Base-by-base conservation (phyloP, 2,113 vertebrate genomes). In the Callorhinus ursinus region DNA sequence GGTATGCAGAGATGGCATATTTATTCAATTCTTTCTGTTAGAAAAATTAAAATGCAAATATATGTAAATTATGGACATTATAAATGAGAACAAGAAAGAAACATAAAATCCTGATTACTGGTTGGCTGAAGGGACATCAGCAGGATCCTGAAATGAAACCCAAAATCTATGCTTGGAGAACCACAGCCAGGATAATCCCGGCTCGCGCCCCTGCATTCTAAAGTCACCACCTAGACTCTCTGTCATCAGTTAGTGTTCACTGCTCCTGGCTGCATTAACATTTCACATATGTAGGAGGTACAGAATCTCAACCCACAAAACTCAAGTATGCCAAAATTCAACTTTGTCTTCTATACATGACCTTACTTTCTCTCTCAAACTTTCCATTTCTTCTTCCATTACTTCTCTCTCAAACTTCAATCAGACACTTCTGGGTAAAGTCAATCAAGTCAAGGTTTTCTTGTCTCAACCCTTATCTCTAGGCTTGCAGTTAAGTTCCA, bases 41-140 rank as follows among this genome's bases (percentile, higher is more conserved):
- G 86, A 87, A 98, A 96, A 96, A 96, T 97, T 97, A 90, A 96
- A 95, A 98, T 98, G 97, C 95, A 98, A 98, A 98, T 97, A 16
- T 94, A 98, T 97, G 97, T 82, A 97, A 98, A 98, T 98, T 97
- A 96, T 97, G 97, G 80, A 49, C 84, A 95, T 97, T 97, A 96
- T 92, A 98, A 98, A 97, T 95, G 96, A 97, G 96, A 97, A 95
- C 92, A 95, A 97, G 92, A 96, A 96, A 92, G 96, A 90, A 97
- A 97, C 97, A 90, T 90, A 94, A 98, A 97, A 84, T 46, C 57
- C 95, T 96, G 97, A 96, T 96, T 96, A 96, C 63, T 90, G 83
- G 95, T 97, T 98, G 95, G 96, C 92, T 96, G 76, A 76, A 96
- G 88, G 94, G 90, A 92, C 69, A 95, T 87, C 95, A 97, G 76